These are phyloP conservation scores for Ahaetulla prasina DNA, from an alignment of 2,113 vertebrate species.

Conservation along the genomic window DNA sequence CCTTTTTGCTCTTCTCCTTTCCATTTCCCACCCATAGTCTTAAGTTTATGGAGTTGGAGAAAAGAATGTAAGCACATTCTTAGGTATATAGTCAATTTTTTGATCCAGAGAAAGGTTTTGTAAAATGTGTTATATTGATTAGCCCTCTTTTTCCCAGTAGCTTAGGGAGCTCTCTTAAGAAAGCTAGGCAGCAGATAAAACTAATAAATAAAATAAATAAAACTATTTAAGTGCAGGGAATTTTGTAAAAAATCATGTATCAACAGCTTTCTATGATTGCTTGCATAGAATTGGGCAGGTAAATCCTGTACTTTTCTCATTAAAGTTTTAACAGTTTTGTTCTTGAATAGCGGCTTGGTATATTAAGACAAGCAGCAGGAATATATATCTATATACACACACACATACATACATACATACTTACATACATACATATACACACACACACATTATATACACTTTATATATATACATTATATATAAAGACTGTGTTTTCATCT, in stretches of 20 bases:
- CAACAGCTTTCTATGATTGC: background rate
- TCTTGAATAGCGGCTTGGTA: background rate
- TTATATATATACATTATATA: background rate
- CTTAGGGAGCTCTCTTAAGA: background rate
- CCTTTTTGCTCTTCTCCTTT: background rate
- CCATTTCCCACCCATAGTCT: background rate
- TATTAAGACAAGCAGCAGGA: background rate
- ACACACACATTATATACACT: background rate
- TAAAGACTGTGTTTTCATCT: background rate
- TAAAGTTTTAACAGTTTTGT: background rate
- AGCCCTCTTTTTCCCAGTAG: background rate
- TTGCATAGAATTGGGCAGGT: background rate
- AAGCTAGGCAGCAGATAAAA: background rate
- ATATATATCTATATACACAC: too few relatives aligned
- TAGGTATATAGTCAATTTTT: background rate
- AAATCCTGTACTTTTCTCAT: background rate
- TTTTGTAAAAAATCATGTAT: background rate
- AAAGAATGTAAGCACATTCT: background rate
- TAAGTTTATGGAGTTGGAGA: background rate
- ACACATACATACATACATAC: too few relatives aligned
- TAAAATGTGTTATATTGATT: background rate
- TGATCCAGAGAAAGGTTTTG: background rate
- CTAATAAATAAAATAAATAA: background rate
- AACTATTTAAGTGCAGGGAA: background rate
- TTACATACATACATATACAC: too few relatives aligned